Conservation (phyloP, 2,888 invertebrate species). For the Sericinus montela region DNA sequence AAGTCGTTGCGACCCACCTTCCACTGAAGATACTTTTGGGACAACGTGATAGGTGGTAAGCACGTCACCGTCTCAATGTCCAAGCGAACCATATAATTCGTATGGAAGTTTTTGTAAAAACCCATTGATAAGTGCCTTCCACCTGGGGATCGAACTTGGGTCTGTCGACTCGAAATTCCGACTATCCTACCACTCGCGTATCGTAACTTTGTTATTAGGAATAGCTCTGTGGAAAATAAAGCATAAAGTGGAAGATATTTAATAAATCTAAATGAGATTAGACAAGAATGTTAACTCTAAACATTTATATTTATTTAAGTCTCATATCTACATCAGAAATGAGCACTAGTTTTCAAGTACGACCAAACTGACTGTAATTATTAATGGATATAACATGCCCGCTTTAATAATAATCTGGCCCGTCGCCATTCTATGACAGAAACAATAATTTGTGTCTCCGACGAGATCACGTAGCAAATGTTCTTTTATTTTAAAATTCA, state of each 20-base stretch:
- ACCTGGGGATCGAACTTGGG: too few relatives aligned
- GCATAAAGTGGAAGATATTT: neutral
- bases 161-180: too few relatives aligned
- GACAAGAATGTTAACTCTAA: neutral
- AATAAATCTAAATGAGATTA: neutral
- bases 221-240: too few relatives aligned
- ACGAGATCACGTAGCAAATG: constrained; percentile 1
- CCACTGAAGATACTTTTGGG: too few relatives aligned
- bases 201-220: too few relatives aligned
- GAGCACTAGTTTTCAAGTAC: neutral
- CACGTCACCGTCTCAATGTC: too few relatives aligned
- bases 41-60: too few relatives aligned
- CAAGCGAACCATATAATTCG: too few relatives aligned
- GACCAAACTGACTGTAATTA: constrained; percentile 5
- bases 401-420: constrained; percentile 15
- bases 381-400: constrained; percentile 15
- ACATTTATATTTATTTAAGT: constrained; percentile 1
- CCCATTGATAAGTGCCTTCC: too few relatives aligned
- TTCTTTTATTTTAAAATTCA: neutral
- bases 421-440: constrained; percentile 13
- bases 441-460: constrained; percentile 9
- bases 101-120: too few relatives aligned
- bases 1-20: too few relatives aligned
- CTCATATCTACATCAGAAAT: constrained; percentile 8
- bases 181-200: too few relatives aligned